Evolutionary conservation across 2,797 vertebrate species (phyloP), one percentile per base, ranked within the genome.

Genomic region (Liparis tanakae): DNA sequence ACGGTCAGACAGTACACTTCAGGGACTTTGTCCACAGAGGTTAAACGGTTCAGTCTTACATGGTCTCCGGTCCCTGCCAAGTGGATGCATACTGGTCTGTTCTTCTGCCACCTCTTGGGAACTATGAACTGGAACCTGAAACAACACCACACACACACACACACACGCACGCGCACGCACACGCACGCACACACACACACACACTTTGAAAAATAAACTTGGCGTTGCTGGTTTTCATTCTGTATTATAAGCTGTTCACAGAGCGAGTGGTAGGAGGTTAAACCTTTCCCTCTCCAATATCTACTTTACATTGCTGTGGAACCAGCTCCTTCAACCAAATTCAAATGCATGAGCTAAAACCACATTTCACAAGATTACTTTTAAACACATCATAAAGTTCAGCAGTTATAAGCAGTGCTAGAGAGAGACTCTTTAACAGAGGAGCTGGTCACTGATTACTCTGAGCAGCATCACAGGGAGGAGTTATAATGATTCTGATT

Each of bases 61-160:
- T 99, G 98, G 84, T 99, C 98, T 92, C 98, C 98, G 55, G 98
- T 99, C 85, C 98, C 98, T 53, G 98, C 98, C 86, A 99, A 84
- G 85, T 99, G 98, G 88, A 99, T 96, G 74, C 98, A 99, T 54
- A 99, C 97, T 46, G 98, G 97, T 87, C 94, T 94, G 85, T 98
- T 92, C 82, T 93, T 94, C 75, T 90, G 95, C 98, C 98, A 99
- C 91, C 84, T 94, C 90, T 95, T 97, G 48, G 98, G 98, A 71
- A 98, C 93, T 85, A 99, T 96, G 73, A 99, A 96, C 82, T 99
- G 98, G 91, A 99, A 99, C 66, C 98, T 99, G 83, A 60, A 89
- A 88, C 10, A 46, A 41, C 12, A 39, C 36, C 43, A 60, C 15
- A 30, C 25, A n/a, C 20, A 2, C 25, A 30, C 25, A 30, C 25